Conservation (phyloP, 2,888 invertebrate genomes). For the Ditula angustiorana region DNA sequence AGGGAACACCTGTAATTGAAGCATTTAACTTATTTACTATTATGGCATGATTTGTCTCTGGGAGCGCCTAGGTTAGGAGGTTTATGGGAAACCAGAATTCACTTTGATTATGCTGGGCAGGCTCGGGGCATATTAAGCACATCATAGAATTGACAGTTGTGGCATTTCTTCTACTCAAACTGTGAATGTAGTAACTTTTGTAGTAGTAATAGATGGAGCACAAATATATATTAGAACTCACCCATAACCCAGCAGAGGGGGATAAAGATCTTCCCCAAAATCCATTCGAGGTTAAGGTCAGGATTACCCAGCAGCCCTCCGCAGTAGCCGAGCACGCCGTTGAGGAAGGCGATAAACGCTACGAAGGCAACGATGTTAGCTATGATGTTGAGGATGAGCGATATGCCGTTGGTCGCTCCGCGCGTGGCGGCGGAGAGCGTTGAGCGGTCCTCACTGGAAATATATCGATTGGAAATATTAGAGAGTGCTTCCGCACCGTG, state of each 20-base stretch:
- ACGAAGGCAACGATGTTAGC: slow-evolving; percentile 97
- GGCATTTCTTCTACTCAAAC: no score
- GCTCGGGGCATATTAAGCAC: no score
- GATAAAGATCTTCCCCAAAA: slow-evolving; percentile 95
- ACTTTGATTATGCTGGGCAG: no score
- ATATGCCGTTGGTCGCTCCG: slow-evolving; percentile 93
- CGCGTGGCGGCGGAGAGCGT: slow-evolving; percentile 96
- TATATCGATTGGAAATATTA: no score
- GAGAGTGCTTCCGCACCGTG: no score
- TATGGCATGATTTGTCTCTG: no score
- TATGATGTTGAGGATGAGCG: slow-evolving; percentile 93
- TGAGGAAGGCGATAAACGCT: slow-evolving; percentile 93
- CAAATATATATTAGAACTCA: slow-evolving; percentile 46
- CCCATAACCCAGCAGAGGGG: slow-evolving; percentile 97
- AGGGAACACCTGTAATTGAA: slow-evolving; percentile 84
- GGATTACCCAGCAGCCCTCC: slow-evolving; percentile 91
- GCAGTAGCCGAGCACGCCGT: slow-evolving; percentile 92
- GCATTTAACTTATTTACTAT: no score
- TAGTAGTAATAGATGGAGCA: no score
- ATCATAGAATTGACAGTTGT: no score
- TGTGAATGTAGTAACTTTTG: no score
- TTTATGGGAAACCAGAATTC: no score
- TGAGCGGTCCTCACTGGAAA: slow-evolving; percentile 91
- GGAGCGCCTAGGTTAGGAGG: no score
- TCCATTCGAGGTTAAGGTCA: slow-evolving; percentile 87